Evolutionary conservation across 2,888 invertebrate species (phyloP), one percentile per base, ranked within the genome.

Genomic region (Tupiocoris notatus): DNA sequence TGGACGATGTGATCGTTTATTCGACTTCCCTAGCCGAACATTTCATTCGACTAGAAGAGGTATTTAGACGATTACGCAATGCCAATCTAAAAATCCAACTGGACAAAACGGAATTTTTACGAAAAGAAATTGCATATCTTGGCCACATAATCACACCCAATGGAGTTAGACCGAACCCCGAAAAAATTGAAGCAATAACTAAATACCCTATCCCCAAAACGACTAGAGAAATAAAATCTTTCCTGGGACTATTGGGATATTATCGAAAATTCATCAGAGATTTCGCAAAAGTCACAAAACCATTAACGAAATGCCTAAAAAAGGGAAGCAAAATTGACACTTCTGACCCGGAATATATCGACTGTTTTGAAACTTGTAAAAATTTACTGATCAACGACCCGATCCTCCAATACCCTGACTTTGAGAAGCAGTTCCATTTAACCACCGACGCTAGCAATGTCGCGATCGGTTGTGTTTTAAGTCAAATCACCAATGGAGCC

Each of bases 401-500:
- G n/a, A 63, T 66, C 17, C 17, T 80, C 0, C 78, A 78, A 67
- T 76, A 76, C 39, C 83, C 83, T 0, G 70, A 78, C 64, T 78
- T 75, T 64, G 23, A n/a, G 2, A 56, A 77, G 56, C 1, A 12
- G 2, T 78, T 78, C 57, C 71, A 61, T 23, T 17, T 71, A 16
- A 71, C 71, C 2, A 71, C 71, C 0, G 70, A 70, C 59, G n/a
- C n/a, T n/a, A n/a, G n/a, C n/a, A n/a, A n/a, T n/a, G n/a, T n/a
- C n/a, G n/a, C n/a, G n/a, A n/a, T n/a, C n/a, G n/a, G n/a, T n/a
- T n/a, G n/a, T n/a, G n/a, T n/a, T n/a, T n/a, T n/a, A n/a, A n/a
- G n/a, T 1, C 76, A 76, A 58, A 71, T 17, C 1, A 54, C 12
- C 17, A 82, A 84, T 71, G 80, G 80, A 0, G 79, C 81, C 73